Base-by-base conservation (phyloP, 2,113 vertebrate species). In the Syngnathus floridae region DNA sequence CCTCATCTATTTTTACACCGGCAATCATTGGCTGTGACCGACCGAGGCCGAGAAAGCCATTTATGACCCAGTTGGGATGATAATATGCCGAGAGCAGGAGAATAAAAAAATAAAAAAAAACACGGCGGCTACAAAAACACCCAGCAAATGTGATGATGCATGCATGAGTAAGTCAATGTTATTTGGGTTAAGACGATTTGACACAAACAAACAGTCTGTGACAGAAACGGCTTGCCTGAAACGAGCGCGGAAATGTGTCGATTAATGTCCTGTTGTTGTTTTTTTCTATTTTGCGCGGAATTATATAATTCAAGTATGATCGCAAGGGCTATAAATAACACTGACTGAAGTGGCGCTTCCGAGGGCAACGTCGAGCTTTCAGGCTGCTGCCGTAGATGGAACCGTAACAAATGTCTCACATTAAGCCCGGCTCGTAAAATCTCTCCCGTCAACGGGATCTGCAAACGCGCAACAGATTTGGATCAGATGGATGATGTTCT, bases 391-490 rank as follows among this genome's bases (percentile, higher is more conserved):
- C 64, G 72, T 21, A 36, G n/a, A 13, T 59, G 57, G 57, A 65
- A 71, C 46, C 65, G 4, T 65, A 41, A 41, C 40, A 1, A 65
- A 66, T 71, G 72, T 36, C 4, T 59, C 9, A 31, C 49, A 49
- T 51, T n/a, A 72, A 19, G 19, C 46, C 22, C 48, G 51, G 37
- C 11, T 52, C 51, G 69, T 46, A 65, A 67, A 75, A 58, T 36
- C 57, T 19, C 58, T 71, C 22, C 52, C 65, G 69, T 70, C 63
- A 26, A 31, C 26, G 26, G 19, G 1, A 72, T 73, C 66, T 35
- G 22, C 62, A 61, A 19, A 64, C n/a, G 65, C 45, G 67, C 65
- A 78, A 65, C 5, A 75, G 70, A 75, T 73, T 79, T 71, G 46
- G 68, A 77, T 81, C 74, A 66, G 67, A 10, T 48, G 45, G 73